Base-by-base conservation (phyloP, 2,113 vertebrate species). In the Microtus richardsoni region DNA sequence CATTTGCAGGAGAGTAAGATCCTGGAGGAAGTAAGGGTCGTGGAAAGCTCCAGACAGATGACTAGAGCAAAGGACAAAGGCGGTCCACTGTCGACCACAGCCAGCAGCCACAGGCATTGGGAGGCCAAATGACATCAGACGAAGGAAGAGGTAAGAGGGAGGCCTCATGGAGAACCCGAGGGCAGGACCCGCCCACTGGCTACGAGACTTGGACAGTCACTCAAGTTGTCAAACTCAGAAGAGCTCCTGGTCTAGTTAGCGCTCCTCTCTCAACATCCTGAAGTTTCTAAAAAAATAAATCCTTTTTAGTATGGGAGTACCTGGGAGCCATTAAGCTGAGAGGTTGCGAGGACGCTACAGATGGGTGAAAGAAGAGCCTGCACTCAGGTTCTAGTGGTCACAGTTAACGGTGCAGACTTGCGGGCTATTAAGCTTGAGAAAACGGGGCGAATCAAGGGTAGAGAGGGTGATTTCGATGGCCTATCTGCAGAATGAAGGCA, bases 121-220 rank as follows among this genome's bases (percentile, higher is more conserved):
- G 26, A 26, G 16, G 10, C 64, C 73, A 47, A 14, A 28, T 83
- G 80, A 14, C 22, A 12, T 70, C 52, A 73, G 52, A 73, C 14
- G 9, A 64, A 79, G 8, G 21, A 13, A 71, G 33, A 22, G 0
- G 2, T 3, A 13, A 33, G 44, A 66, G 11, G n/a, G 8, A 44
- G 24, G 36, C 12, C 41, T 4, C 0, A 0, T 41, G 26, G 36
- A 7, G 36, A 80, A 14, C 16, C 16, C 9, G 1, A 7, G 5
- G 58, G 3, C 2, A 91, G 6, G 19, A 49, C 58, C 82, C 41
- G 66, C 39, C 74, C 28, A 33, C 70, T 3, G 13, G 66, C 49
- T 4, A 0, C 4, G 13, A 47, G 54, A 26, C 54, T 66, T 64
- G 12, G 26, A 44, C 21, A 44, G 14, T 39, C 26, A 41, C 54